Percentiles rank a stretch among this genome's conserved stretches.
phyloP scores from a whole-genome alignment of 2,113 vertebrate species.

The Mirounga angustirostris region DNA sequence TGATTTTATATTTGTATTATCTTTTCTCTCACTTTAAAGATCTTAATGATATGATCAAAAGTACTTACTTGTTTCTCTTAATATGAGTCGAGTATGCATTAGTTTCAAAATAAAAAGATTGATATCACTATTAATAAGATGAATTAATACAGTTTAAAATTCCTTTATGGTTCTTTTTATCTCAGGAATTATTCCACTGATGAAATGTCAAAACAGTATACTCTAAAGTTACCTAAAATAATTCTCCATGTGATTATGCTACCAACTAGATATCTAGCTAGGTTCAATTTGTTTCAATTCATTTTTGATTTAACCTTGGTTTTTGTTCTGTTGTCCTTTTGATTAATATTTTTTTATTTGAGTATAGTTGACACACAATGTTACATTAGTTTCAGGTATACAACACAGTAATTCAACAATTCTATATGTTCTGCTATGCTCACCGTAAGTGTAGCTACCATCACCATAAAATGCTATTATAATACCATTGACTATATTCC shows the following conservation, averaged over 20 bases:
- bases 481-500: neutral
- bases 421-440: neutral
- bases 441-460: neutral
- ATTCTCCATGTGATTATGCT: neutral
- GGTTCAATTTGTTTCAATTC: neutral
- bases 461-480: neutral
- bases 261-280: neutral
- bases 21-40: neutral
- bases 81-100: neutral
- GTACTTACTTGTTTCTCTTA: conserved; percentile 36
- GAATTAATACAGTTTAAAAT: conserved; percentile 10
- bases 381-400: neutral
- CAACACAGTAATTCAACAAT: neutral
- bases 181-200: conserved; percentile 1
- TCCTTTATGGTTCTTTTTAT: neutral
- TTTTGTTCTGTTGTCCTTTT: neutral
- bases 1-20: neutral
- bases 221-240: neutral
- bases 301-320: conserved; percentile 6
- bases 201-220: neutral
- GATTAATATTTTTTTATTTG: neutral
- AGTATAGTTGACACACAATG: neutral
- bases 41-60: neutral
- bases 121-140: neutral
- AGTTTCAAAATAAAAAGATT: conserved; percentile 47